Percentiles rank a stretch among this genome's conserved stretches.
Evolutionary conservation across 2,888 invertebrate genomes (phyloP).

Genomic region (Bimastos eiseni): DNA sequence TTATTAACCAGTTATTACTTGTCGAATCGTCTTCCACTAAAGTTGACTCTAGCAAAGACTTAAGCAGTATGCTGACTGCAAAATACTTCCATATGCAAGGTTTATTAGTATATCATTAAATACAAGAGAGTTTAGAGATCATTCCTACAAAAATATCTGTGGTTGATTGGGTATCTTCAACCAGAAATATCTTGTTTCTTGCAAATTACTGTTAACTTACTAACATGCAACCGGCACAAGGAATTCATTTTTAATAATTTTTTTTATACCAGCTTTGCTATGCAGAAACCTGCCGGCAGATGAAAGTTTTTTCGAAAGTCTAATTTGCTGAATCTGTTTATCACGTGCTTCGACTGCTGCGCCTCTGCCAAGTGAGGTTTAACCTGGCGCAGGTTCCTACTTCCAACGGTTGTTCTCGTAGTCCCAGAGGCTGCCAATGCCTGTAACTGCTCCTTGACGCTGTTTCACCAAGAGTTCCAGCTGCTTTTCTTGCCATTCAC

Average conservation of each 20-base stretch:
- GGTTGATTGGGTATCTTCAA: not conserved
- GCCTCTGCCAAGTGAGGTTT: not conserved
- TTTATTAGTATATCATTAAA: not conserved
- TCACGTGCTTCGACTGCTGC: not conserved
- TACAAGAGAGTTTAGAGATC: not conserved
- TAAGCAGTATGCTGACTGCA: not conserved
- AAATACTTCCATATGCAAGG: not conserved
- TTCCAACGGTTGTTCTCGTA: constrained; percentile 89
- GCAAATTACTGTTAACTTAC: not conserved
- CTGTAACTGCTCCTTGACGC: constrained; percentile 78
- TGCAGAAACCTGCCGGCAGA: not conserved
- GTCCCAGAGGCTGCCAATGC: constrained; percentile 81
- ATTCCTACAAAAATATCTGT: not conserved
- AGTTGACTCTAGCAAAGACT: not conserved
- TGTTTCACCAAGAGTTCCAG: constrained; percentile 77
- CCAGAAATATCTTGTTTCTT: not conserved
- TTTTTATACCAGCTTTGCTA: not conserved
- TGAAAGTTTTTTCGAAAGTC: not conserved
- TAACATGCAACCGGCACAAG: not conserved
- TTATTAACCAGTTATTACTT: not conserved
- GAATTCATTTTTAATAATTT: not conserved
- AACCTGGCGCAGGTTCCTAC: constrained; percentile 31
- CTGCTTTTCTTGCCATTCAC: constrained; percentile 76
- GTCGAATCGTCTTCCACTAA: not conserved
- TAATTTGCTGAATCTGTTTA: not conserved